Base-by-base conservation (phyloP, 2,113 vertebrate species). In the Hydrochoerus hydrochaeris region DNA sequence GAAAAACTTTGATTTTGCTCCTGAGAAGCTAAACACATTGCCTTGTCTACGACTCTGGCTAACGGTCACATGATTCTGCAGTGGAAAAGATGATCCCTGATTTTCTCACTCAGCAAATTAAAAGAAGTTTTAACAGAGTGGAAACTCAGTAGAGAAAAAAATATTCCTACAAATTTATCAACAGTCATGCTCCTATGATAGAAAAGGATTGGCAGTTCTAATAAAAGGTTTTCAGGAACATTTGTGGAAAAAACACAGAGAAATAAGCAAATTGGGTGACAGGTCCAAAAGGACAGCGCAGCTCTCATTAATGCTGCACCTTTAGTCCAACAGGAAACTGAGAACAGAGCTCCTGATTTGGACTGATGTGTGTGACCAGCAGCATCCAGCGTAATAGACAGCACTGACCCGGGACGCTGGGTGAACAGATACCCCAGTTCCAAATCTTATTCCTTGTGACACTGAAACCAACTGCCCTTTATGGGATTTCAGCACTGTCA, bases 401-500 rank as follows among this genome's bases (percentile, higher is more conserved):
- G n/a, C 80, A 38, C 38, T 62, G 9, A 17, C 81, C 54, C n/a
- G 3, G 26, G 41, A 17, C 24, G 2, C 7, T 7, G n/a, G 57
- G 57, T 84, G 58, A 30, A 17, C 8, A 11, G 57, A 17, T 44
- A 10, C 9, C n/a, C 82, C 12, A 3, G 8, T 10, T 41, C 7
- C 81, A 62, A 41, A 4, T 30, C 22, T 41, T 26, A 41, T 14
- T 58, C 54, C 22, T 26, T 4, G n/a, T 44, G 57, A 16, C 38
- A 9, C 20, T 19, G 62, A 62, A 63, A 24, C 38, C 82, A 62
- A 2, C 26, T 19, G 58, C 38, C 3, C 16, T 2, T 0, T 26
- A 7, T 22, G 1, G 26, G 38, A 30, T 32, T 19, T 28, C 28
- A 44, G 38, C 2, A 3, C 58, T 6, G 3, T 2, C 0, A 0